phyloP scores from a whole-genome alignment of 2,797 vertebrate genomes.

The Sciurus carolinensis region DNA sequence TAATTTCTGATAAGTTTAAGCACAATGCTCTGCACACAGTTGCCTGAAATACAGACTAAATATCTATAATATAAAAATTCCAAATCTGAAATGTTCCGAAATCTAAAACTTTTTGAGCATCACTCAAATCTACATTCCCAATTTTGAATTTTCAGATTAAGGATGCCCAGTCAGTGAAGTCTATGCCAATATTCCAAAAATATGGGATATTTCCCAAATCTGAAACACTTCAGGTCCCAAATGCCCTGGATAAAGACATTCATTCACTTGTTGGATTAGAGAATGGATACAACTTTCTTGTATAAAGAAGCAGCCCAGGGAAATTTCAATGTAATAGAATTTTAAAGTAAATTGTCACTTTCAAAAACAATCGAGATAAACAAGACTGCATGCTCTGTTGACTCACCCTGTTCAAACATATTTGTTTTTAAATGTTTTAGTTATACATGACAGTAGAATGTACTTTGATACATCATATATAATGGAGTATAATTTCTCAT shows the following conservation, averaged over 20 bases:
- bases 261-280: not conserved
- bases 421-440: too few species aligned
- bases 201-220: not conserved
- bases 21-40: not conserved
- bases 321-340: conserved; percentile 4
- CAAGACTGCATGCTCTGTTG: not conserved
- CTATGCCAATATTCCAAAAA: not conserved
- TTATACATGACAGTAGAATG: too few species aligned
- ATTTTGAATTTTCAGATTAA: not conserved
- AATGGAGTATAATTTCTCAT: too few species aligned
- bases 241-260: not conserved
- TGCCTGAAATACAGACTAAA: not conserved
- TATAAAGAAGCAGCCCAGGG: not conserved
- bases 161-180: not conserved
- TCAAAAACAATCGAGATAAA: conserved; percentile 2
- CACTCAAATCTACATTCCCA: not conserved
- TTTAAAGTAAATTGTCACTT: not conserved
- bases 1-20: not conserved
- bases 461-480: too few species aligned
- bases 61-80: not conserved
- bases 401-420: conserved; percentile 5
- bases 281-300: not conserved
- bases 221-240: not conserved
- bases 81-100: not conserved
- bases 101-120: not conserved